Percentiles rank a stretch among this genome's conserved stretches.
These are phyloP conservation scores for Zosterops japonicus DNA, from an alignment of 2,113 vertebrate species.

Conservation along the genomic window DNA sequence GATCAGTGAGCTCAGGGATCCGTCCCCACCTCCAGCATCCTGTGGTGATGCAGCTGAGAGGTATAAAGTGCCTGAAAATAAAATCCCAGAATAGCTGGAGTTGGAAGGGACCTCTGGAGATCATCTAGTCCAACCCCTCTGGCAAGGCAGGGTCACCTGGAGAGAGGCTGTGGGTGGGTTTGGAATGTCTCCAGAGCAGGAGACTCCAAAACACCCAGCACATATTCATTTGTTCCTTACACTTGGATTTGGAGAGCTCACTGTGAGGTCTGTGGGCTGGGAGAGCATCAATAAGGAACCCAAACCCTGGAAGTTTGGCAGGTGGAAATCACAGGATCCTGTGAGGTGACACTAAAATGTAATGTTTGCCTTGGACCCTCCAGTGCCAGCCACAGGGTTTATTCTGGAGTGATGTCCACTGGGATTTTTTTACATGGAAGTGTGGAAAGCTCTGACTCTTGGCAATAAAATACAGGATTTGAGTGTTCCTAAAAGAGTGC, in stretches of 20 bases:
- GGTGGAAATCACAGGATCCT: not conserved
- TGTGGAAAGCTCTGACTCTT: too few relatives aligned
- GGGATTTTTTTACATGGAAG: too few relatives aligned
- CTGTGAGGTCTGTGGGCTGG: not conserved
- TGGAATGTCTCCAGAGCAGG: not conserved
- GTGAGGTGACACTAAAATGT: not conserved
- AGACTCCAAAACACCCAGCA: not conserved
- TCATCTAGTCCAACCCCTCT: not conserved
- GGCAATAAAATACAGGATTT: not conserved
- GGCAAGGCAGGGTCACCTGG: not conserved
- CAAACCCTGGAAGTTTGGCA: fast-evolving
- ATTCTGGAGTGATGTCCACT: not conserved
- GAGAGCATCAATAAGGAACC: not conserved
- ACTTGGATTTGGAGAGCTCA: not conserved
- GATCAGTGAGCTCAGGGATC: not conserved
- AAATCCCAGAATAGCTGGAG: not conserved
- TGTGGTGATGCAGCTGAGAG: not conserved
- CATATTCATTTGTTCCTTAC: not conserved
- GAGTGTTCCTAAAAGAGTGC: fast-evolving
- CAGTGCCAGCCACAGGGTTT: not conserved
- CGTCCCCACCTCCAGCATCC: not conserved
- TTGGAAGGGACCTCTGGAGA: not conserved
- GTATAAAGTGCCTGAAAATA: not conserved
- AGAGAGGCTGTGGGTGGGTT: too few relatives aligned
- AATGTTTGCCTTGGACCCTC: not conserved